Percentiles rank a stretch among this genome's conserved stretches.
Conservation (phyloP, 2,888 invertebrate species). For the Dorcus parallelipipedus region DNA sequence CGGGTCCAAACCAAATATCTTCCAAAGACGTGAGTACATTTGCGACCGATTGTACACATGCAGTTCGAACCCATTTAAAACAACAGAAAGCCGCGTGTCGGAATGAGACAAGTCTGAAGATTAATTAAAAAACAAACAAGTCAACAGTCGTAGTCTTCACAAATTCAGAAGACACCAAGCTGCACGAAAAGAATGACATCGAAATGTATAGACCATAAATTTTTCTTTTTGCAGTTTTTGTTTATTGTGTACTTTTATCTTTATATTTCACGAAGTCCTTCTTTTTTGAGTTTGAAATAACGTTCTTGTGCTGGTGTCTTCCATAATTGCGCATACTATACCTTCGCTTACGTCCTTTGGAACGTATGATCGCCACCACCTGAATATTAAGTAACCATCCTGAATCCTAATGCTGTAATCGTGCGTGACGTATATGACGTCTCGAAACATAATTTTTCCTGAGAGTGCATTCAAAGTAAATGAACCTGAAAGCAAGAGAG, state of each 20-base stretch:
- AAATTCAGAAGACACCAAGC: no score
- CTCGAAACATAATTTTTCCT: slow-evolving; percentile 97
- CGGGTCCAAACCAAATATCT: slow-evolving; percentile 80
- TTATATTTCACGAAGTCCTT: no score
- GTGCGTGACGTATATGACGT: slow-evolving; percentile 89
- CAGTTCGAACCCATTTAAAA: slow-evolving; percentile 90
- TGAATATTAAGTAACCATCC: slow-evolving; percentile 95
- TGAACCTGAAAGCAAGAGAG: slow-evolving; percentile 65
- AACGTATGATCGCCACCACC: slow-evolving; percentile 96
- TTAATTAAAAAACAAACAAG: slow-evolving; percentile 24
- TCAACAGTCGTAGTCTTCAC: no score
- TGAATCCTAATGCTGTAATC: slow-evolving; percentile 91
- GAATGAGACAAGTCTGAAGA: slow-evolving; percentile 86
- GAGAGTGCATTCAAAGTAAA: slow-evolving; percentile 93
- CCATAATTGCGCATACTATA: slow-evolving; percentile 37
- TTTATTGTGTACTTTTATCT: no score
- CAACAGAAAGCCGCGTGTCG: slow-evolving; percentile 85
- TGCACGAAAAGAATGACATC: no score
- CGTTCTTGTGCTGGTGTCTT: not conserved
- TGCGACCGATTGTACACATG: slow-evolving; percentile 93
- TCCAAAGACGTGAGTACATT: slow-evolving; percentile 82
- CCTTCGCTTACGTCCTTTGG: slow-evolving; percentile 95
- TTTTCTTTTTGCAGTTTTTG: no score
- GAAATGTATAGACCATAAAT: no score
- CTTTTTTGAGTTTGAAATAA: not conserved